Base-by-base conservation (phyloP, 2,888 invertebrate species). In the Drosophila phalerata region DNA sequence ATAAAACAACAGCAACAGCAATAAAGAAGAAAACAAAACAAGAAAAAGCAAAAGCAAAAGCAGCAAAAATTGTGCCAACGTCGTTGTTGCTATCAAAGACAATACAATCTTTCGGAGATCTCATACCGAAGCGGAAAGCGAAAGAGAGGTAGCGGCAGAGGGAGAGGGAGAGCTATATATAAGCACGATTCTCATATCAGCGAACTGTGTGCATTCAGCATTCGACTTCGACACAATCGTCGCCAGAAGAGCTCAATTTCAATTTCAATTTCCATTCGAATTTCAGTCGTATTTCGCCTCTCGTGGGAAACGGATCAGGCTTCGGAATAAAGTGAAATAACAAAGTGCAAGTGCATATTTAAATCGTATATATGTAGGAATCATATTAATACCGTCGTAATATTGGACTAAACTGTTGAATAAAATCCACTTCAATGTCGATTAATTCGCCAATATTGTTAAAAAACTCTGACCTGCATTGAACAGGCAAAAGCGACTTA, bases 391-490 rank as follows among this genome's bases (percentile, higher is more conserved):
- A 60, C 22, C 52, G 55, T 42, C 25, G 13, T 37, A 37, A 25
- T 57, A 57, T 28, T 47, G 13, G 17, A 2, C n/a, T n/a, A 32
- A 43, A 57, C 47, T 47, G 57, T 63, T 49, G 28, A 67, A 64
- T 11, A 57, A 85, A 84, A 81, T 81, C 60, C 72, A 81, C 88
- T 90, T 91, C 91, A 83, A 91, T 91, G 91, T 91, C 91, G 89
- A 90, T 89, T 85, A 91, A 91, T 85, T 91, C 91, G 88, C 91
- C 91, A 79, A 89, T 91, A 90, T 79, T 73, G 75, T 82, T 81
- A 68, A 79, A 79, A 86, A 90, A 90, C 89, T 89, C 86, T 74
- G 90, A 90, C 91, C 91, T 91, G 91, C 79, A 85, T 80, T 91
- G 81, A 90, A 76, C 91, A 91, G 91, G 91, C 81, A 85, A 88